Evolutionary conservation across 1,140 invertebrate species (phyloP).

Genomic region (Drosophila nigromelanica): DNA sequence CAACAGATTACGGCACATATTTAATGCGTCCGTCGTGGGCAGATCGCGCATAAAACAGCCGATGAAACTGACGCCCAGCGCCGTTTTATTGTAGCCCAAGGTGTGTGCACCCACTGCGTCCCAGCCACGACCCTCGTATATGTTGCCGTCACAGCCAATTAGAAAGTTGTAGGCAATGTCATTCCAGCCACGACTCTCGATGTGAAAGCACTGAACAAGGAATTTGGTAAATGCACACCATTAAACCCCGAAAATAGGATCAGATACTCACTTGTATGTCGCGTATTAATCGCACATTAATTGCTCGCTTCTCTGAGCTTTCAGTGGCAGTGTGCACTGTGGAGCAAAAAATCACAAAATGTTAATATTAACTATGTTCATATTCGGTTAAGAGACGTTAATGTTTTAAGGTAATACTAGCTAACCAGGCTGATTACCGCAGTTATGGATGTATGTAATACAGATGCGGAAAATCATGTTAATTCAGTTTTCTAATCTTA

Average conservation of each 20-base stretch:
- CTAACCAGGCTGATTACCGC: too few species aligned
- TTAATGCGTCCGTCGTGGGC: slow-evolving; percentile 73
- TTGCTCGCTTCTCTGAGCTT: slow-evolving; percentile 81
- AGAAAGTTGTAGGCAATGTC: slow-evolving; percentile 88
- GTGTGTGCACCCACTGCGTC: slow-evolving; percentile 87
- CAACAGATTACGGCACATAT: slow-evolving; percentile 81
- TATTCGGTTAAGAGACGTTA: too few species aligned
- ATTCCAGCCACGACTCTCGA: slow-evolving; percentile 85
- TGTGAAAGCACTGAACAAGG: slow-evolving; percentile 83
- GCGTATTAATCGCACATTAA: slow-evolving; percentile 83
- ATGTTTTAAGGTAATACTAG: not conserved
- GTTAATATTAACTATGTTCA: too few species aligned
- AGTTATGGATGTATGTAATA: too few species aligned
- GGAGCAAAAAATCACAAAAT: not conserved
- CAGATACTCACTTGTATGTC: slow-evolving; percentile 81
- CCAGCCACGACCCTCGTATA: slow-evolving; percentile 89
- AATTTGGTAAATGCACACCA: too few species aligned
- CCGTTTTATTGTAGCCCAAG: slow-evolving; percentile 86
- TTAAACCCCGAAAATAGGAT: not conserved
- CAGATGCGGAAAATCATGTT: too few species aligned
- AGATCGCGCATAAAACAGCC: slow-evolving; percentile 85
- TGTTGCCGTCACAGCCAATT: slow-evolving; percentile 87
- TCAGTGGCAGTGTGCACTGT: slow-evolving; percentile 85
- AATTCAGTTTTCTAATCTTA: too few species aligned
- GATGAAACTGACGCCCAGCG: slow-evolving; percentile 88